Evolutionary conservation across 2,888 invertebrate species (phyloP).

Genomic region (Beris chalybata): DNA sequence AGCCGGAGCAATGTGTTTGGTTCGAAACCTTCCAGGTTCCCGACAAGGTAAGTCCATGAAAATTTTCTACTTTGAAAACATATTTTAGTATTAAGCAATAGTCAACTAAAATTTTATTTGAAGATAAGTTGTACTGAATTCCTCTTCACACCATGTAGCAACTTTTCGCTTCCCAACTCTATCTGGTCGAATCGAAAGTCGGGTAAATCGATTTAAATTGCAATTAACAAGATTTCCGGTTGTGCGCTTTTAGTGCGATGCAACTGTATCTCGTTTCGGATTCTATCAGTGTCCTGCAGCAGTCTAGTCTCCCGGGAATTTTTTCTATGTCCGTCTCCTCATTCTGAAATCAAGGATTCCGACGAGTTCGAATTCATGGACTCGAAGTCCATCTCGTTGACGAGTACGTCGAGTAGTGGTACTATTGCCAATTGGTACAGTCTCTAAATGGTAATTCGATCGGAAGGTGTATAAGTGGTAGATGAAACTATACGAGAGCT

Average conservation of each 20-base stretch:
- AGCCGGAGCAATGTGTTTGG: slow-evolving; percentile 32
- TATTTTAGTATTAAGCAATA: background rate
- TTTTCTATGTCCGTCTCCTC: background rate
- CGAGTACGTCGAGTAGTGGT: no score
- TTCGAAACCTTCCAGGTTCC: slow-evolving; percentile 32
- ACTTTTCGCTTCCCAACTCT: background rate
- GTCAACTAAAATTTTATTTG: background rate
- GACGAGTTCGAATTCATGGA: no score
- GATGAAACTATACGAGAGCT: no score
- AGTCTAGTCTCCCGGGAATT: no score
- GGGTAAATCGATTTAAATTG: slow-evolving; percentile 12
- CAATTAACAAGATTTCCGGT: slow-evolving; percentile 16
- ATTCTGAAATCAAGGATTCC: background rate
- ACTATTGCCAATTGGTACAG: no score
- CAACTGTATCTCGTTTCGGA: background rate
- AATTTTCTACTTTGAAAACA: no score
- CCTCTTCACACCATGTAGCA: no score
- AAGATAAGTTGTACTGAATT: background rate
- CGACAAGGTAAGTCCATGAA: slow-evolving; percentile 2
- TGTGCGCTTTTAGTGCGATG: background rate
- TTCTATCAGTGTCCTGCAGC: no score
- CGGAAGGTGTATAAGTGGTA: no score
- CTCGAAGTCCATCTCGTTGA: no score
- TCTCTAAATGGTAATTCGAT: no score
- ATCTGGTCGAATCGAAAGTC: slow-evolving; percentile 6